Conservation (phyloP, 2,113 vertebrate species). For the Vidua chalybeata region DNA sequence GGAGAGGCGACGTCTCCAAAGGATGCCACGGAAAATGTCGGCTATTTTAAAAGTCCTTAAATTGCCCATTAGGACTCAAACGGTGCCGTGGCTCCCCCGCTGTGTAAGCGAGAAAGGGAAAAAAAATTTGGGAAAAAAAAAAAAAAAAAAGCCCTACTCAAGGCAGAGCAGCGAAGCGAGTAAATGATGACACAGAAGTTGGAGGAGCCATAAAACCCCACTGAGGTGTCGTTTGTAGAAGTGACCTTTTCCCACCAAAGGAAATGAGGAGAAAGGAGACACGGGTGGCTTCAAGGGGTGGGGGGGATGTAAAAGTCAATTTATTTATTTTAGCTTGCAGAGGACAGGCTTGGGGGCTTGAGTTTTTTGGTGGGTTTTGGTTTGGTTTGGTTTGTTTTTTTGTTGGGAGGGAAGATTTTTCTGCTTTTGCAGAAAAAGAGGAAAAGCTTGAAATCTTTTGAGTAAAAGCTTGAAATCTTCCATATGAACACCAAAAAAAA, state of each 20-base stretch:
- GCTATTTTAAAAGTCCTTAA: not conserved
- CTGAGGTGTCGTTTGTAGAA: slow-evolving; percentile 34
- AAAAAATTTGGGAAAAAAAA: not conserved
- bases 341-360: not conserved
- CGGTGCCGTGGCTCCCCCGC: not conserved
- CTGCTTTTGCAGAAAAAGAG: not conserved
- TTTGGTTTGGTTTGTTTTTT: too few species aligned
- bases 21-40: not conserved
- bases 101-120: not conserved
- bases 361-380: not conserved
- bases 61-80: slow-evolving; percentile 16
- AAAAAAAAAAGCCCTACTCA: not conserved
- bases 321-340: slow-evolving; percentile 29
- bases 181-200: slow-evolving; percentile 48
- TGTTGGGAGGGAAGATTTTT: not conserved
- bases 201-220: slow-evolving; percentile 51
- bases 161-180: slow-evolving; percentile 1
- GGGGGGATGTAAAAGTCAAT: not conserved
- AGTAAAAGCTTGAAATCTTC: not conserved
- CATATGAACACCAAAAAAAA: accelerated
- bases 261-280: slow-evolving; percentile 25
- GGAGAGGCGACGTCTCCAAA: not conserved
- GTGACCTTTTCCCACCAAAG: slow-evolving; percentile 58
- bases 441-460: not conserved
- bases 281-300: not conserved